Evolutionary conservation across 2,888 invertebrate species (phyloP).

Genomic region (Acronicta psi): DNA sequence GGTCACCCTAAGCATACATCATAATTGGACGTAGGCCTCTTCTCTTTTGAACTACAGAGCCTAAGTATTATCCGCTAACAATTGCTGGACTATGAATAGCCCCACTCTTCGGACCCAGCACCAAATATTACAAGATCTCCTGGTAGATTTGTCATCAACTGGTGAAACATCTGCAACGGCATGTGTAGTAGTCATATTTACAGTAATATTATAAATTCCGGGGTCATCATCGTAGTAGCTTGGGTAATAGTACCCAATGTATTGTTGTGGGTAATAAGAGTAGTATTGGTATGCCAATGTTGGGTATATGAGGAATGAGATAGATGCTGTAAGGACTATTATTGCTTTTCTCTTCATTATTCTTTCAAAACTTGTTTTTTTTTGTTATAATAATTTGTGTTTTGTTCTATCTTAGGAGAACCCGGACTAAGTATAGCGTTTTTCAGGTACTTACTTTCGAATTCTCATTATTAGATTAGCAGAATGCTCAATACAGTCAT

Average conservation of each 20-base stretch:
- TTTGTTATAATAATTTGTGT: too few relatives aligned
- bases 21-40: too few relatives aligned
- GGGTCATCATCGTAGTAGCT: constrained; percentile 37
- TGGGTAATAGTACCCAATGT: constrained; percentile 46
- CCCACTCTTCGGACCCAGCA: constrained; percentile 73
- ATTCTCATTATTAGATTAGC: too few relatives aligned
- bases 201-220: constrained; percentile 18
- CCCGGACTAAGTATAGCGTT: too few relatives aligned
- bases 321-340: background rate
- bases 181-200: constrained; percentile 12
- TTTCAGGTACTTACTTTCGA: too few relatives aligned
- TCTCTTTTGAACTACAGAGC: too few relatives aligned
- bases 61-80: constrained; percentile 67
- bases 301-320: constrained; percentile 13
- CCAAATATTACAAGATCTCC: constrained; percentile 66
- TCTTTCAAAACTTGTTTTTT: too few relatives aligned
- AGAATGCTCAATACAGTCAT: too few relatives aligned
- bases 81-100: constrained; percentile 71
- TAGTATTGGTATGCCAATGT: constrained; percentile 19
- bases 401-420: too few relatives aligned
- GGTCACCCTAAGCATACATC: too few relatives aligned
- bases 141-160: constrained; percentile 11
- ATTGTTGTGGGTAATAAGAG: constrained; percentile 39
- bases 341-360: constrained; percentile 8
- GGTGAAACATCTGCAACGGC: background rate